phyloP scores from a whole-genome alignment of 2,113 vertebrate species.

The Anarhynchus alexandrinus region DNA sequence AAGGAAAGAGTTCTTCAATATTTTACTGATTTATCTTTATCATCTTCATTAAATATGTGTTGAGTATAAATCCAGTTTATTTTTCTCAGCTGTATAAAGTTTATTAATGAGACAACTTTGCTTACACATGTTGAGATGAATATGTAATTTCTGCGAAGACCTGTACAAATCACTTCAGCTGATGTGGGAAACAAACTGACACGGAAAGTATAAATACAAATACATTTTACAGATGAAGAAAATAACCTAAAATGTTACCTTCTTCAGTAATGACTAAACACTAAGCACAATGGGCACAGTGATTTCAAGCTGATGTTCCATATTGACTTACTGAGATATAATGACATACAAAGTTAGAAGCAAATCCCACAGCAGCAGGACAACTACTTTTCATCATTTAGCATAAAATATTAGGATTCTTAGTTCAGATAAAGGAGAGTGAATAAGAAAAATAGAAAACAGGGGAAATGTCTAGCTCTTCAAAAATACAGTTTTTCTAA shows the following conservation, averaged over 20 bases:
- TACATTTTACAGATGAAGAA: neutral
- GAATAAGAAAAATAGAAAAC: neutral
- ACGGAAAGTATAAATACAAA: neutral
- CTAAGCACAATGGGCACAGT: neutral
- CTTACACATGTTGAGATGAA: neutral
- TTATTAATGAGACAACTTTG: neutral
- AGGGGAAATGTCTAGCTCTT: neutral
- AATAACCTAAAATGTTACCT: neutral
- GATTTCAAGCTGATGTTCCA: neutral
- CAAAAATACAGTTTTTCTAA: neutral
- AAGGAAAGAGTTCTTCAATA: neutral
- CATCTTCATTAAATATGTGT: neutral
- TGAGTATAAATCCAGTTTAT: neutral
- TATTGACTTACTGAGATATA: neutral
- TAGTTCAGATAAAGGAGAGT: neutral
- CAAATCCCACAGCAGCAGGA: neutral
- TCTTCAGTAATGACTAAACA: neutral
- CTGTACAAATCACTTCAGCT: neutral
- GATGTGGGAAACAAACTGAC: neutral
- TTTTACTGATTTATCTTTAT: neutral
- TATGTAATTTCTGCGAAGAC: neutral
- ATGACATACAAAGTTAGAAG: neutral
- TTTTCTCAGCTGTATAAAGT: neutral
- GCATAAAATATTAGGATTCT: neutral
- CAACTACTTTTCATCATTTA: neutral